phyloP scores from a whole-genome alignment of 1,140 invertebrate genomes.

The Cydia pomonella region DNA sequence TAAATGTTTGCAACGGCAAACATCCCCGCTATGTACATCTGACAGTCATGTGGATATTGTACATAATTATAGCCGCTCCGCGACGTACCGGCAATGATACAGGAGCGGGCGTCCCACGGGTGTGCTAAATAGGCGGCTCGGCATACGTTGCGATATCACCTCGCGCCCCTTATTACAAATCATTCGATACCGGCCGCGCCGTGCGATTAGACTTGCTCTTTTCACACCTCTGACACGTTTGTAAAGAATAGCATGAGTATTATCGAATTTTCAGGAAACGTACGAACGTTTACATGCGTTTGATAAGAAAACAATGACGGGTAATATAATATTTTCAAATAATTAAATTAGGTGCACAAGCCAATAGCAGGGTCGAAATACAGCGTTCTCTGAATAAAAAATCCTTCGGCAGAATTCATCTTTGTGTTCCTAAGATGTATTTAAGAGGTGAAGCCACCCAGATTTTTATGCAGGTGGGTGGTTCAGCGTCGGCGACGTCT shows the following conservation, averaged over 20 bases:
- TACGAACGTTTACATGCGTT: too few species aligned
- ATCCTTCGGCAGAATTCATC: too few species aligned
- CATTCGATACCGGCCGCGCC: slow-evolving; percentile 20
- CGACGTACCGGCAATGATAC: slow-evolving; percentile 40
- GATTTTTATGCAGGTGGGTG: too few species aligned
- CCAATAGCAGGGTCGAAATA: too few species aligned
- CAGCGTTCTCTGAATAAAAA: too few species aligned
- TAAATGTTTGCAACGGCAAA: not conserved
- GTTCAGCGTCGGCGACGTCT: too few species aligned
- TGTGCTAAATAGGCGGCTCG: slow-evolving; percentile 60
- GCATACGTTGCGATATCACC: slow-evolving; percentile 56
- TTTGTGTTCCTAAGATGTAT: too few species aligned
- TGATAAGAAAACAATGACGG: too few species aligned
- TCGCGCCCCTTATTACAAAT: slow-evolving; percentile 37
- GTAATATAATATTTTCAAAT: too few species aligned
- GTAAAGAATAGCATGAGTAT: not conserved
- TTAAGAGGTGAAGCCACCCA: too few species aligned
- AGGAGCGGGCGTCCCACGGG: slow-evolving; percentile 52
- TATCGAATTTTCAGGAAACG: slow-evolving; percentile 39
- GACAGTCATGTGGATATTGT: slow-evolving; percentile 7
- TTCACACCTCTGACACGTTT: not conserved
- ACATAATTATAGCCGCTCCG: slow-evolving; percentile 23
- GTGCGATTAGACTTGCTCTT: slow-evolving; percentile 26
- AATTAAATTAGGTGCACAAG: too few species aligned
- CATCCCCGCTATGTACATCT: slow-evolving; percentile 12